Evolutionary conservation across 2,113 vertebrate genomes (phyloP).

Genomic region (Paracyprichromis sp.): DNA sequence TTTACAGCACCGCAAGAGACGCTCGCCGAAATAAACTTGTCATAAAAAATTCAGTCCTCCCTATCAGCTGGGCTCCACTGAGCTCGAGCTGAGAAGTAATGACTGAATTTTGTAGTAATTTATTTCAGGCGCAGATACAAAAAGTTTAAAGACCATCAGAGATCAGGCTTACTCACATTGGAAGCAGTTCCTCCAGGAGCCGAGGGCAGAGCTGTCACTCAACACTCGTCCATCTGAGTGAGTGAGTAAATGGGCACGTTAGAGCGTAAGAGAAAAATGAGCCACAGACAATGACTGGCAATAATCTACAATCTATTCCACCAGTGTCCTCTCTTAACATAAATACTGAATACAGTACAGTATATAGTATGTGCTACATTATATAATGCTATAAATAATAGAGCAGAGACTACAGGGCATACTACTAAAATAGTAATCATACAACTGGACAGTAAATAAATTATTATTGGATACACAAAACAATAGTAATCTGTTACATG

Average conservation of each 20-base stretch:
- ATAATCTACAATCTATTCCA: not conserved
- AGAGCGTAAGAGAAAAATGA: not conserved
- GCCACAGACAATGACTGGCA: not conserved
- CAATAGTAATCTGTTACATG: not conserved
- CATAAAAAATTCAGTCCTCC: not conserved
- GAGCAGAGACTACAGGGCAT: not conserved
- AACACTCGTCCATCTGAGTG: constrained; percentile 75
- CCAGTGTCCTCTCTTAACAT: not conserved
- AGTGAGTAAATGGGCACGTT: not conserved
- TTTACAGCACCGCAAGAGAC: not conserved
- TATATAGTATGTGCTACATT: not conserved
- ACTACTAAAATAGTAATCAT: not conserved
- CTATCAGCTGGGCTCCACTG: not conserved
- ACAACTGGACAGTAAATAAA: not conserved
- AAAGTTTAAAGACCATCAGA: not conserved
- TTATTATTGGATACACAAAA: not conserved
- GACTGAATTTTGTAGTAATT: not conserved
- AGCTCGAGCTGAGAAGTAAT: not conserved
- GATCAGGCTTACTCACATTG: constrained; percentile 72
- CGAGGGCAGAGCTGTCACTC: constrained; percentile 66
- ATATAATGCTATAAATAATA: not conserved
- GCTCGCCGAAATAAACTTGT: not conserved
- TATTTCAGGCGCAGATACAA: not conserved
- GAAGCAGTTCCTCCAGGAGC: constrained; percentile 81
- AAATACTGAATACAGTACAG: not conserved